These are phyloP conservation scores for Pachyseris speciosa DNA, from an alignment of 64 coral and sea anemone species.

Conservation along the genomic window DNA sequence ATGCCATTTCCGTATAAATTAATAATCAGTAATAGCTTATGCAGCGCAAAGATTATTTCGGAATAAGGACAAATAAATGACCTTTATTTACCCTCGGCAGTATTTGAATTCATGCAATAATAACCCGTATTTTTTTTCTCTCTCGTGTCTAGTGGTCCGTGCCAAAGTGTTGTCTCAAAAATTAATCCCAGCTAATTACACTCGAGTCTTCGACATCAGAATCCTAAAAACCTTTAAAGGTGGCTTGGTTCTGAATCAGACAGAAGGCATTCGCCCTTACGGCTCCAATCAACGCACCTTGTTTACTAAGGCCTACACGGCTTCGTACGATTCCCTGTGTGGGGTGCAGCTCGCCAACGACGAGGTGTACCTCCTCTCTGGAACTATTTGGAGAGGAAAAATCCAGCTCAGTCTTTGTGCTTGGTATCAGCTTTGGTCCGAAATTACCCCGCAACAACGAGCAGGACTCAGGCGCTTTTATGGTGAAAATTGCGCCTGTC, in stretches of 20 bases:
- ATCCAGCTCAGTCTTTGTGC: slow-evolving; percentile 4
- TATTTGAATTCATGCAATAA: neutral
- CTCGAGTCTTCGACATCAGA: slow-evolving; percentile 12
- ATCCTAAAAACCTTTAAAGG: slow-evolving; percentile 68
- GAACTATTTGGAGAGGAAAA: neutral
- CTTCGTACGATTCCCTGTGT: neutral
- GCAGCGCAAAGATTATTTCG: too few species aligned
- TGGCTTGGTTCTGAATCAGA: neutral
- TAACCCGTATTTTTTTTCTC: neutral
- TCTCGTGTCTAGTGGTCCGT: neutral
- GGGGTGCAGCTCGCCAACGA: slow-evolving; percentile 4
- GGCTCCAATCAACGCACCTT: slow-evolving; percentile 18
- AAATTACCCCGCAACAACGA: slow-evolving; percentile 28
- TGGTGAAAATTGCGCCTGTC: slow-evolving; percentile 44
- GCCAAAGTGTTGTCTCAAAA: slow-evolving; percentile 16
- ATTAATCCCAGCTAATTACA: neutral
- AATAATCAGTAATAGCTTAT: too few species aligned
- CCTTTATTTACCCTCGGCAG: too few species aligned
- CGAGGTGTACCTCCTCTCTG: slow-evolving; percentile 45
- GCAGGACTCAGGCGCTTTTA: slow-evolving; percentile 45
- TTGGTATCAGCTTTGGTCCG: slow-evolving; percentile 19
- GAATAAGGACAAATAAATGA: too few species aligned
- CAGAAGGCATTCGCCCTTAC: neutral
- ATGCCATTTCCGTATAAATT: too few species aligned
- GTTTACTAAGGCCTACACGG: slow-evolving; percentile 35